A percentile compares a stretch with the other conserved stretches of the same genome.
phyloP scores from a whole-genome alignment of 2,113 vertebrate species.

The Sterna hirundo region DNA sequence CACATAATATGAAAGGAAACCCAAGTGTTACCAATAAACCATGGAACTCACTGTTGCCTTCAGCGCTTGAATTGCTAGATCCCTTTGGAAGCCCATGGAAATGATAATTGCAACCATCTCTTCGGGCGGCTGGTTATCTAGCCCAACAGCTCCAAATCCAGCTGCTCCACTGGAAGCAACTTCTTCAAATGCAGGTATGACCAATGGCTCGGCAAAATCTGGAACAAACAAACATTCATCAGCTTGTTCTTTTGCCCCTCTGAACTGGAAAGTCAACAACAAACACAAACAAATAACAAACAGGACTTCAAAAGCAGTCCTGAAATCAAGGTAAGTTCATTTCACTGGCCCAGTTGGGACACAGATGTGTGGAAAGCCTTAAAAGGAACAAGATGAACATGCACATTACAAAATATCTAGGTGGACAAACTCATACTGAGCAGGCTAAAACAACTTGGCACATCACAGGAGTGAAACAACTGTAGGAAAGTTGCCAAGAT shows the following conservation, averaged over 20 bases:
- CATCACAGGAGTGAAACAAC: neutral
- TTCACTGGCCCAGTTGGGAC: neutral
- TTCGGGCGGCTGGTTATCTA: conserved; percentile 90
- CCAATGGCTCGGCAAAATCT: conserved; percentile 96
- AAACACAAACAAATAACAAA: neutral
- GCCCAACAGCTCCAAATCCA: conserved; percentile 66
- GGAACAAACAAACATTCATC: conserved; percentile 22
- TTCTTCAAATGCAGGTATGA: conserved; percentile 82
- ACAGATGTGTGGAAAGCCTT: neutral
- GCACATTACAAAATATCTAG: neutral
- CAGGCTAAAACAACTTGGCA: neutral
- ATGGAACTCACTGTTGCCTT: conserved; percentile 85
- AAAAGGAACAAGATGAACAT: neutral
- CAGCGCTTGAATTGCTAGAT: conserved; percentile 85
- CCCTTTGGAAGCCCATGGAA: conserved; percentile 96
- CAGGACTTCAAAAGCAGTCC: neutral
- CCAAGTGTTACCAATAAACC: neutral
- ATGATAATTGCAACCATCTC: conserved; percentile 92
- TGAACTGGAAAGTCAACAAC: neutral
- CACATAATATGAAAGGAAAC: neutral
- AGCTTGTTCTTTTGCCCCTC: neutral
- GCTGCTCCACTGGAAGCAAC: conserved; percentile 73
- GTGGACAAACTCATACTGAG: neutral
- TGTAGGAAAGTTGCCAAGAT: neutral
- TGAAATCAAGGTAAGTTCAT: neutral